These are phyloP conservation scores for Sinentomon sp. DNA, from an alignment of 2,888 invertebrate species.

Conservation along the genomic window DNA sequence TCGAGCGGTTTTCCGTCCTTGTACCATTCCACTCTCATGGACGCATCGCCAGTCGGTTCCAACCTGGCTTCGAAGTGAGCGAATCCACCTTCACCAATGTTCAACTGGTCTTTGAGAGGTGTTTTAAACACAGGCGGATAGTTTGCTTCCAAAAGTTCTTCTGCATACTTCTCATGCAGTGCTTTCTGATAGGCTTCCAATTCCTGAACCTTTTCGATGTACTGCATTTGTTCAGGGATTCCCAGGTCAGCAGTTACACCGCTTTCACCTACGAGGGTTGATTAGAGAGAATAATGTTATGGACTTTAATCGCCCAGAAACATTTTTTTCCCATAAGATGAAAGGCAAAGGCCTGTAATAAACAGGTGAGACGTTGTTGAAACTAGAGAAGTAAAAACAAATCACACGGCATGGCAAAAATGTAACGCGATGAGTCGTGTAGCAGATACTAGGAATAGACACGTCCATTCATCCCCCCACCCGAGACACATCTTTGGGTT, in stretches of 20 bases:
- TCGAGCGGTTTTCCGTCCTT: constrained; percentile 71
- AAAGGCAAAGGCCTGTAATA: too few species aligned
- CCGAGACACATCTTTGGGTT: too few species aligned
- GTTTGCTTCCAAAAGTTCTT: constrained; percentile 49
- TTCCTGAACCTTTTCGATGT: constrained; percentile 72
- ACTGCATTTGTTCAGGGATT: constrained; percentile 64
- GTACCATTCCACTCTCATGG: constrained; percentile 69
- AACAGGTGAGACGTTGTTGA: too few species aligned
- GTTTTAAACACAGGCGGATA: constrained; percentile 63
- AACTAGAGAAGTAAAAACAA: too few species aligned
- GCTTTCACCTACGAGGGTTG: constrained; percentile 30
- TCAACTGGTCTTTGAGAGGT: constrained; percentile 59
- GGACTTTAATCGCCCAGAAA: constrained; percentile 2
- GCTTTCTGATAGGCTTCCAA: constrained; percentile 63
- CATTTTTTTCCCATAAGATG: neutral
- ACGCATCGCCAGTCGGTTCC: constrained; percentile 73
- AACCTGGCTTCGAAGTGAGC: constrained; percentile 86
- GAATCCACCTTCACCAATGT: constrained; percentile 69
- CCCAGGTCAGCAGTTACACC: constrained; percentile 64
- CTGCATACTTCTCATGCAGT: constrained; percentile 47
- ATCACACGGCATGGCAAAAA: too few species aligned
- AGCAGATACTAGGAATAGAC: too few species aligned
- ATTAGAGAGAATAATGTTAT: neutral
- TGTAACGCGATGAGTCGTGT: too few species aligned
- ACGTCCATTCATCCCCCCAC: too few species aligned